These are phyloP conservation scores for Leptopilina drosophilae DNA, from an alignment of 2,888 invertebrate genomes.

Conservation along the genomic window DNA sequence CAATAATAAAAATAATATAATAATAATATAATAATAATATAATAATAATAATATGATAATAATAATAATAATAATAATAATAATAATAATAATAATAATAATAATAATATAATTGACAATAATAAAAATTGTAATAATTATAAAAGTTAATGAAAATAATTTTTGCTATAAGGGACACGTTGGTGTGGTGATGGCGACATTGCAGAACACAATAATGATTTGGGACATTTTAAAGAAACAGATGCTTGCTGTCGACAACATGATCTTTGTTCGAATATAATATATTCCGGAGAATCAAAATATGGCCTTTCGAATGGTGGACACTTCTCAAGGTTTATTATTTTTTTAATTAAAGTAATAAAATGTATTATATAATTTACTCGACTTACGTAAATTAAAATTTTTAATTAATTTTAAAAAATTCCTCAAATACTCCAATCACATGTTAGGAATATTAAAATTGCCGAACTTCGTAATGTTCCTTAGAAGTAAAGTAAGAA, in stretches of 20 bases:
- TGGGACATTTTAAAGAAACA: conserved; percentile 29
- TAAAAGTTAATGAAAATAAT: background rate
- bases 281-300: conserved; percentile 20
- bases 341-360: too few relatives aligned
- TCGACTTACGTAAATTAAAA: too few relatives aligned
- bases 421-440: too few relatives aligned
- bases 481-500: too few relatives aligned
- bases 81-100: too few relatives aligned
- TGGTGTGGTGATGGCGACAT: conserved; percentile 38
- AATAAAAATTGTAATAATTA: background rate
- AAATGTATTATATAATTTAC: too few relatives aligned
- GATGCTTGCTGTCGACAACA: conserved; percentile 32
- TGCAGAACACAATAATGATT: conserved; percentile 5
- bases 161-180: background rate
- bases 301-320: conserved; percentile 21
- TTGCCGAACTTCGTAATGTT: too few relatives aligned
- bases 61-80: background rate
- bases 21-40: too few relatives aligned
- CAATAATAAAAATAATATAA: background rate
- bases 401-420: too few relatives aligned
- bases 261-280: conserved; percentile 19
- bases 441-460: too few relatives aligned
- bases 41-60: background rate
- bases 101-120: too few relatives aligned
- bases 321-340: background rate